Evolutionary conservation across 1,140 invertebrate genomes (phyloP), one percentile per base, ranked within the genome.

Genomic region (Mesaphorura yosii): DNA sequence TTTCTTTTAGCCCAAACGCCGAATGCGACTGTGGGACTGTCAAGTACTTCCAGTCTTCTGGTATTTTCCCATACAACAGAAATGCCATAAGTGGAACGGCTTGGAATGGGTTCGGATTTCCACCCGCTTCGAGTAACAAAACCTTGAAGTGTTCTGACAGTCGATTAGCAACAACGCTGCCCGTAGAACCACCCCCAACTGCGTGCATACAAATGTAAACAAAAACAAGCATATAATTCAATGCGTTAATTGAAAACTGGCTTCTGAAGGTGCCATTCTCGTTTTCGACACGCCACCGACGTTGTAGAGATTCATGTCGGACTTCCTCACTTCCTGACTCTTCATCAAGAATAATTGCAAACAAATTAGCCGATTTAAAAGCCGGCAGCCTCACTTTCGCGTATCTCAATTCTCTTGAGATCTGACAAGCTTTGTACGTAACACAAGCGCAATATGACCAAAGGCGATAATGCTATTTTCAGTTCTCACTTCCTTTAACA

Each of bases 1-100:
- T 59, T 20, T 59, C 34, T 23, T 55, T 59, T 0, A 59, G 50
- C 14, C 49, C 58, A 29, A 44, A 55, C 7, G 48, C 54, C 17
- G 53, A 49, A 40, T 49, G 49, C 12, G 17, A 38, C 38, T 59
- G 58, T 2, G 53, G 53, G 4, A 45, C 49, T 19, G 58, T 55
- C 17, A 40, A 26, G 25, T 59, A 38, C 15, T 25, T 37, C 50
- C 53, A 55, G 29, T 59, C 58, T 15, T 54, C 40, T 12, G 54
- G 19, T 17, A 26, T 48, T 22, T 31, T n/a, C 10, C 27, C 27
- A 26, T 48, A 19, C 7, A 48, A 26, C 12, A 26, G 19, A 22
- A 26, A 48, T 50, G 48, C 34, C 38, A 38, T 4, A n/a, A 39
- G 14, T 17, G 48, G 48, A 5, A 50, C 29, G 3, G 15, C 3